These are phyloP conservation scores for Apis mellifera DNA, from an alignment of 1,140 invertebrate genomes.

Conservation along the genomic window DNA sequence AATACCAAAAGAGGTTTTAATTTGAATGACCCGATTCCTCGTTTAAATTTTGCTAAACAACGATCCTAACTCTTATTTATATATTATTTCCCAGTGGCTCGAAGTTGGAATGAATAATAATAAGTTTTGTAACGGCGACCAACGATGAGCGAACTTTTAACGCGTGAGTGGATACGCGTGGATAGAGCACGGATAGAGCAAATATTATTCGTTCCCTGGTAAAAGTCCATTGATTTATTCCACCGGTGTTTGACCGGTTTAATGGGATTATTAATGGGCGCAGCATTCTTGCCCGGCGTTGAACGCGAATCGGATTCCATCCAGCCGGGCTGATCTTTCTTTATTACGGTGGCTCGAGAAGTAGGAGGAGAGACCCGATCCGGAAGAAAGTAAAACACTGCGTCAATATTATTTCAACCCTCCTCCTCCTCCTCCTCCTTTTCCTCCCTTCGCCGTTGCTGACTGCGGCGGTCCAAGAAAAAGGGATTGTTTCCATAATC, in stretches of 20 bases:
- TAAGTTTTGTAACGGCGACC: too few relatives aligned
- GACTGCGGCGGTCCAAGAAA: neutral
- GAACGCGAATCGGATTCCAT: neutral
- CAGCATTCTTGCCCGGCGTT: neutral
- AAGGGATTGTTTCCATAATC: constrained; percentile 61
- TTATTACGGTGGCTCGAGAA: neutral
- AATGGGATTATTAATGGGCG: constrained; percentile 54
- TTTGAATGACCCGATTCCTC: too few relatives aligned
- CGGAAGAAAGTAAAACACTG: constrained; percentile 49
- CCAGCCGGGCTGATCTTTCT: constrained; percentile 7
- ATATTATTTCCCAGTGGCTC: too few relatives aligned
- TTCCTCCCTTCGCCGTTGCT: neutral
- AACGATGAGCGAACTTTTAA: too few relatives aligned
- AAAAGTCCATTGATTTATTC: constrained; percentile 58
- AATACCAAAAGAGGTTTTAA: too few relatives aligned
- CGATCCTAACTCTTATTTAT: too few relatives aligned
- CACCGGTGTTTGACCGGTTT: constrained; percentile 56
- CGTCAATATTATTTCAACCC: constrained; percentile 56
- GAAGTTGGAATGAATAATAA: too few relatives aligned
- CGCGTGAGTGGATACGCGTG: neutral
- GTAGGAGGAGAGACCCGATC: neutral
- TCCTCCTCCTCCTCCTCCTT: too few relatives aligned
- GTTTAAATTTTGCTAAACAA: too few relatives aligned
- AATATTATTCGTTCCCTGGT: constrained; percentile 50
- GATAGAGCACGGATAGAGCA: neutral